Evolutionary conservation across 2,888 invertebrate genomes (phyloP).

Genomic region (Pycnomerus fuliginosus): DNA sequence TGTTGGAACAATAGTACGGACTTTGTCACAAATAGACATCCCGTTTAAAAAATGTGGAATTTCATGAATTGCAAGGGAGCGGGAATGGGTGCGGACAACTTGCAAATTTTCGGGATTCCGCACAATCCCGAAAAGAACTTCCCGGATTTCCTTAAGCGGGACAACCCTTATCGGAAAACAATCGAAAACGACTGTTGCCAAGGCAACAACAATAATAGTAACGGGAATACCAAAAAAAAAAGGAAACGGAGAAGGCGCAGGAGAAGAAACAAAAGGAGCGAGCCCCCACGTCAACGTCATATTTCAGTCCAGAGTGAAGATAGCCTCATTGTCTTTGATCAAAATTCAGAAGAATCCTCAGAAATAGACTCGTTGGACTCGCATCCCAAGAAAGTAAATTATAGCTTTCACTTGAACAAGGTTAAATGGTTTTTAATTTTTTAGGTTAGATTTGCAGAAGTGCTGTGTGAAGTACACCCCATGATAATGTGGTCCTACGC

Average conservation of each 20-base stretch:
- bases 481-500: conserved; percentile 60
- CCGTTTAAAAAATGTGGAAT: conserved; percentile 8
- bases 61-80: conserved; percentile 1
- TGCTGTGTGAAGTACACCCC: conserved; percentile 50
- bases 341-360: conserved; percentile 4
- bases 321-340: conserved; percentile 11
- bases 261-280: conserved; percentile 1
- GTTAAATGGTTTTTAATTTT: conserved; percentile 1
- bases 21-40: too few relatives aligned
- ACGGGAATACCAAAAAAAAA: conserved; percentile 9
- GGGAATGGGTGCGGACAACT: conserved; percentile 3
- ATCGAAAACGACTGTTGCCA: neutral
- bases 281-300: conserved; percentile 4
- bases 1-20: conserved; percentile 5
- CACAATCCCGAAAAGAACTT: conserved; percentile 6
- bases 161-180: neutral
- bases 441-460: conserved; percentile 48
- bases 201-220: neutral
- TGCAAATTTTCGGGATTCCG: conserved; percentile 1
- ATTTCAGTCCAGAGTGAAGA: conserved; percentile 12
- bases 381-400: conserved; percentile 8
- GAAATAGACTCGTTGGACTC: conserved; percentile 10
- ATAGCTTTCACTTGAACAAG: too few relatives aligned
- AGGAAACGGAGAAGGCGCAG: conserved; percentile 4
- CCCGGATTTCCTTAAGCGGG: neutral